A percentile compares a stretch with the other conserved stretches of the same genome.
Conservation (phyloP, 2,113 vertebrate species). For the Pseudois nayaur region DNA sequence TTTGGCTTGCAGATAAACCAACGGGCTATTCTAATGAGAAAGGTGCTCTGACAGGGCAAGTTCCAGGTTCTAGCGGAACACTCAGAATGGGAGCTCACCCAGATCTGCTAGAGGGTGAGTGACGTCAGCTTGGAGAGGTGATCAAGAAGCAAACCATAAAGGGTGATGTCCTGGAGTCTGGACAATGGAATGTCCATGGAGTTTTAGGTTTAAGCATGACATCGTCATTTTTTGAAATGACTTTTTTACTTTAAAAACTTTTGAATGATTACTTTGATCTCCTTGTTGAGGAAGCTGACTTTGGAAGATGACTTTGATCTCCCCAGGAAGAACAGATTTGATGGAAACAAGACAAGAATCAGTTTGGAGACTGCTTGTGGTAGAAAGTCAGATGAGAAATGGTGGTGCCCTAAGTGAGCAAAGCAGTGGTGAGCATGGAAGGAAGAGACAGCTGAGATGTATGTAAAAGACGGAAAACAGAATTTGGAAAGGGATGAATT, state of each 20-base stretch:
- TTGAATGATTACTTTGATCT: conserved; percentile 6
- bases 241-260: not conserved
- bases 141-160: not conserved
- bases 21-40: not conserved
- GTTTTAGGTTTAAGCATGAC: not conserved
- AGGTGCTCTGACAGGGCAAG: not conserved
- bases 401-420: not conserved
- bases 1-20: not conserved
- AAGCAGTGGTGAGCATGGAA: not conserved
- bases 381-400: not conserved
- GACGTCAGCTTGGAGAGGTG: not conserved
- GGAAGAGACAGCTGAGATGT: not conserved
- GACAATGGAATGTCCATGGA: not conserved
- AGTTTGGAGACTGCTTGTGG: not conserved
- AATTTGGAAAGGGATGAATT: not conserved
- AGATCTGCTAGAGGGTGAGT: not conserved
- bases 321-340: not conserved
- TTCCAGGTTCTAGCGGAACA: not conserved
- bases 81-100: not conserved
- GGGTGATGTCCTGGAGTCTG: not conserved
- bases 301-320: not conserved
- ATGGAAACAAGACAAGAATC: not conserved
- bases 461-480: not conserved
- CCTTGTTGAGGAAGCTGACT: not conserved
- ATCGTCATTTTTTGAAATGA: not conserved